Percentiles rank a stretch among this genome's conserved stretches.
Conservation (phyloP, 2,113 vertebrate genomes). For the Xenopus tropicalis region UCB_Xtro_10.0 CM004448.2:111086501-111087000, state of each 20-base stretch:
- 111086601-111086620: not conserved
- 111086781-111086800: too few relatives aligned
- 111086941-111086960: conserved; percentile 51
- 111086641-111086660: too few relatives aligned
- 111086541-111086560: conserved; percentile 23
- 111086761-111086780: too few relatives aligned
- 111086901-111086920: conserved; percentile 52
- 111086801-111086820: not conserved
- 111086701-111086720: too few relatives aligned
- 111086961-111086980: conserved; percentile 50
- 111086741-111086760: too few relatives aligned
- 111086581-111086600: not conserved
- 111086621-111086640: not conserved
- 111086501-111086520: conserved; percentile 7
- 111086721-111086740: too few relatives aligned
- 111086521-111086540: not conserved
- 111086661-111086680: too few relatives aligned
- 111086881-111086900: not conserved
- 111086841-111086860: not conserved
- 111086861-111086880: too few relatives aligned
- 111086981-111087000: conserved; percentile 55
- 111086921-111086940: conserved; percentile 50
- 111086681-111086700: too few relatives aligned
- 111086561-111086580: not conserved
- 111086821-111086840: not conserved